Conservation (phyloP, 2,797 vertebrate species). For the Petrocephalus sullivani region DNA sequence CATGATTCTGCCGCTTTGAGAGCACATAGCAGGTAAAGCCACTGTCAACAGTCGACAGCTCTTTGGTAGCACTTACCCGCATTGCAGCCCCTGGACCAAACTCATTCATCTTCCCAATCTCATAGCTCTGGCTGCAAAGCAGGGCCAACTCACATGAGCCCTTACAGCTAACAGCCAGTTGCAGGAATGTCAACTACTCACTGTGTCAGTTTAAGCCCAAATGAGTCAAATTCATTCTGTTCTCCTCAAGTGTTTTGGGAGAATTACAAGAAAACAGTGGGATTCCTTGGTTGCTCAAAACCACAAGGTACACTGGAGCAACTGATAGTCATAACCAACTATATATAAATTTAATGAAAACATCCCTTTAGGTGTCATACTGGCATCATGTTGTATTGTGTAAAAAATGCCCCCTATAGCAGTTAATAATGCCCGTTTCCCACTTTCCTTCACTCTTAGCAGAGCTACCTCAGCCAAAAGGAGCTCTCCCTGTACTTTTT, state of each 20-base stretch:
- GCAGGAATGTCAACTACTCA: not conserved
- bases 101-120: constrained; percentile 74
- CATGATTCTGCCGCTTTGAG: not conserved
- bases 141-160: not conserved
- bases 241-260: not conserved
- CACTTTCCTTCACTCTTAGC: not conserved
- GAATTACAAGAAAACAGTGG: not conserved
- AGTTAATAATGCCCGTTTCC: not conserved
- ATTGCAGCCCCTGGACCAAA: constrained; percentile 65
- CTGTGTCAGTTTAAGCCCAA: not conserved
- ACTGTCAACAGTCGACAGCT: not conserved
- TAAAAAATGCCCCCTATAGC: not conserved
- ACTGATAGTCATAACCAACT: not conserved
- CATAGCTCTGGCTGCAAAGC: constrained; percentile 77
- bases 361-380: not conserved
- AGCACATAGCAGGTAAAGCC: not conserved
- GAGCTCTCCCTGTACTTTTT: constrained; percentile 74
- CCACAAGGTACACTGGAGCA: not conserved
- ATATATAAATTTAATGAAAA: not conserved
- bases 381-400: not conserved
- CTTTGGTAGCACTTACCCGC: constrained; percentile 61
- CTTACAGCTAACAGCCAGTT: not conserved
- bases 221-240: not conserved
- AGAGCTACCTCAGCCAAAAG: constrained; percentile 83
- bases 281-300: not conserved